phyloP scores from a whole-genome alignment of 2,113 vertebrate species.

The Lagopus leucura region DNA sequence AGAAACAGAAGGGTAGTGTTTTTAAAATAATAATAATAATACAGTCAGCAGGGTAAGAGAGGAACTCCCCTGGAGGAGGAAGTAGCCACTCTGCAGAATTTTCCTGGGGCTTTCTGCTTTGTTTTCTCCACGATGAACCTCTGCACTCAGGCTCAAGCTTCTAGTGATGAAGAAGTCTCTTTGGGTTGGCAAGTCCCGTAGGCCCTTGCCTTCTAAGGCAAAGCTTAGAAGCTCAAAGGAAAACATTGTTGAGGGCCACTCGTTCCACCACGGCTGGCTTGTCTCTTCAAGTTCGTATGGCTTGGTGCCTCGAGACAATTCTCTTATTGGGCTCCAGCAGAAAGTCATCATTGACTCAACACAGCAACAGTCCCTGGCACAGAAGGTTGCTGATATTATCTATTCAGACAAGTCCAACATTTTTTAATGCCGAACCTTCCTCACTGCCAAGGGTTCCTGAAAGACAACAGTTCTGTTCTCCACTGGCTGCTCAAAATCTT shows the following conservation, averaged over 20 bases:
- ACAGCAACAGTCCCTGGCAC: constrained; percentile 2
- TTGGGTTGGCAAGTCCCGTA: not conserved
- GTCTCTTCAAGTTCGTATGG: constrained; percentile 55
- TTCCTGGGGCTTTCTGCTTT: not conserved
- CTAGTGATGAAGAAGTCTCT: not conserved
- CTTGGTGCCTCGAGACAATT: constrained; percentile 57
- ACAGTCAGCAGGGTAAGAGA: not conserved
- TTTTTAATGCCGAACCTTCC: constrained; percentile 36
- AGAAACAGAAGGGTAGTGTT: not conserved
- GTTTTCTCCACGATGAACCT: not conserved
- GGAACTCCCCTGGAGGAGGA: not conserved
- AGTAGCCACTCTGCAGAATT: not conserved
- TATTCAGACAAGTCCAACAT: constrained; percentile 46
- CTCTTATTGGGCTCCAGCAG: constrained; percentile 34
- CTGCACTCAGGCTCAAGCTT: accelerated
- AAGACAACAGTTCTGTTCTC: not conserved
- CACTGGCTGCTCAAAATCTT: not conserved
- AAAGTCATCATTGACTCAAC: constrained; percentile 49
- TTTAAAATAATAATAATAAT: not conserved
- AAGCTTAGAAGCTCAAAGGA: constrained; percentile 51
- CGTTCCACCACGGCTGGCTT: not conserved
- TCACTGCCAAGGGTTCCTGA: constrained; percentile 2
- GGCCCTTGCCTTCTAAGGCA: not conserved
- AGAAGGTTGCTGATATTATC: constrained; percentile 55
- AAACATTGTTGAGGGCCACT: constrained; percentile 20